A percentile compares a stretch with the other conserved stretches of the same genome.
Evolutionary conservation across 2,888 invertebrate genomes (phyloP).

Genomic region (Exocentrus adspersus): DNA sequence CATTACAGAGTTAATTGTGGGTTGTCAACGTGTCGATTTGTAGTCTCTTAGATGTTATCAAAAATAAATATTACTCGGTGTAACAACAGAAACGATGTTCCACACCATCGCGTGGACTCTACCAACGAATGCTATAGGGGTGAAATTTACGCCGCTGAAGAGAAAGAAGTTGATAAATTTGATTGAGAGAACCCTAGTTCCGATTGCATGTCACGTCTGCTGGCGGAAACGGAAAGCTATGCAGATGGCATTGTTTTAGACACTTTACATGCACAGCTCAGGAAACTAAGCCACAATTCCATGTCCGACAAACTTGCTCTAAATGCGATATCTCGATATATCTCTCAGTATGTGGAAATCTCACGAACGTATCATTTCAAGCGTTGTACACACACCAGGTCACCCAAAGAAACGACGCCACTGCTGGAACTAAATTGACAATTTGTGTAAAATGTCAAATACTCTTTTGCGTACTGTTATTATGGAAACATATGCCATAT

Average conservation of each 20-base stretch:
- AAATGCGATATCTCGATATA: conserved; percentile 41
- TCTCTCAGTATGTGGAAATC: conserved; percentile 43
- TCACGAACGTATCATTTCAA: conserved; percentile 36
- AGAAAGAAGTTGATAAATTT: conserved; percentile 63
- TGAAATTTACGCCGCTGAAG: conserved; percentile 50
- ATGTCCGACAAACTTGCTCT: conserved; percentile 45
- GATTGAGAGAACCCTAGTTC: conserved; percentile 63
- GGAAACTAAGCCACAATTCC: conserved; percentile 55
- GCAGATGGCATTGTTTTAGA: conserved; percentile 64
- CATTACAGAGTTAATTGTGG: conserved; percentile 63
- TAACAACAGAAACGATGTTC: conserved; percentile 60
- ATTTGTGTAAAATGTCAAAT: no score
- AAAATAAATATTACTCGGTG: conserved; percentile 64
- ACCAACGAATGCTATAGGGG: conserved; percentile 52
- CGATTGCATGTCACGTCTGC: conserved; percentile 62
- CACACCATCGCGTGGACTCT: conserved; percentile 43
- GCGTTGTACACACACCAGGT: conserved; percentile 5
- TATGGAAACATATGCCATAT: no score
- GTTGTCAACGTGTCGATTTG: conserved; percentile 66
- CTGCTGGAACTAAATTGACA: not conserved
- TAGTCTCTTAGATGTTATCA: conserved; percentile 63
- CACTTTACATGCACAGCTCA: conserved; percentile 62
- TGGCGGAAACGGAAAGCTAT: conserved; percentile 63
- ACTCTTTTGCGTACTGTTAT: no score
- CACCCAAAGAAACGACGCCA: conserved; percentile 3